Evolutionary conservation across 2,888 invertebrate genomes (phyloP), one percentile per base, ranked within the genome.

Genomic region (Cephus pulcher): DNA sequence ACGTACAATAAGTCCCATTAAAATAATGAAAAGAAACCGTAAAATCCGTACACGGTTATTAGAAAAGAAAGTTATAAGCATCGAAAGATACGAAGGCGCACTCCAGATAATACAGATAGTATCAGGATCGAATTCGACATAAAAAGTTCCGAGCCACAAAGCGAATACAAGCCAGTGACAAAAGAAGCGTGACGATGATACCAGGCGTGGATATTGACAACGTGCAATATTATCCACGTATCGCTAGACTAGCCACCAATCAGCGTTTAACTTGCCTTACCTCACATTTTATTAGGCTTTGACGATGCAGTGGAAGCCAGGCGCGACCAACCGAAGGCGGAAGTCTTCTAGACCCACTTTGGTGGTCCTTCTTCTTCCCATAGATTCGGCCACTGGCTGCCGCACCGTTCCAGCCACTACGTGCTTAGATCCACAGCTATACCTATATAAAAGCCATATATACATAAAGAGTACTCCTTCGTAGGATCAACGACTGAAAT

Each of bases 101-200:
- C 12, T 71, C 69, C 56, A 32, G 23, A 76, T 12, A 34, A 74
- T 30, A 30, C 56, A n/a, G 69, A 75, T 11, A 12, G 12, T 15
- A 74, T 37, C 56, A 56, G 40, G n/a, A 74, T 69, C 12, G 34
- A 73, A 15, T 37, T 68, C 37, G 37, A 9, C 73, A 69, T 70
- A 76, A 76, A 34, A 40, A 40, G 4, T 40, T 6, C 23, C 23
- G 23, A 40, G 0, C 2, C 6, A 40, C 40, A 15, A 40, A 23
- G 84, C 71, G 32, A 33, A 33, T 30, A 85, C 86, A 88, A 88
- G 85, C 85, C 82, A 84, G 87, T 85, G 82, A 87, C 85, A 86
- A 83, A 86, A 86, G 83, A 79, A 82, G 82, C 88, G 83, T 85
- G 85, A 84, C 86, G 84, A 83, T 15, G 32, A 33, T 9, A 33